Conservation (phyloP, 2,797 vertebrate genomes). For the Bryconaethiops microstoma region DNA sequence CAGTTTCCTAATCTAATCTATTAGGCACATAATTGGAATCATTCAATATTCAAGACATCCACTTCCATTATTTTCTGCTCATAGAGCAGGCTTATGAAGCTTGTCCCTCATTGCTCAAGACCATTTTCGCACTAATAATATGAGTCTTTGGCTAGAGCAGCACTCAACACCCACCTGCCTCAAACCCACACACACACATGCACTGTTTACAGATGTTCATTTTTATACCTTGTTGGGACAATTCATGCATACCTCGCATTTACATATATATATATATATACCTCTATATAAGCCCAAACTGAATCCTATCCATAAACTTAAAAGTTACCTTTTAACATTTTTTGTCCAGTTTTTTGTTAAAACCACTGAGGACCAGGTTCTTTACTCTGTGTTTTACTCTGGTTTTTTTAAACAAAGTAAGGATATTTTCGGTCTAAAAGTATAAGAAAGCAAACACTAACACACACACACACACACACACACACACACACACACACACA, state of each 20-base stretch:
- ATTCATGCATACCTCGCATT: not conserved
- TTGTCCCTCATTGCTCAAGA: conserved; percentile 40
- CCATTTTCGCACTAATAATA: conserved; percentile 35
- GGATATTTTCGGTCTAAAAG: no score
- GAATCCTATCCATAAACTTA: no score
- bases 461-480: no score
- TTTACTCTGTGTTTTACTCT: no score
- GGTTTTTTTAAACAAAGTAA: no score
- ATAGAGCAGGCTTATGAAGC: conserved; percentile 56
- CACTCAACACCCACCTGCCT: conserved; percentile 23
- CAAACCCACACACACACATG: not conserved
- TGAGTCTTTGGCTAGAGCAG: conserved; percentile 20
- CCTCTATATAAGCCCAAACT: no score
- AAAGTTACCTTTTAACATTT: no score
- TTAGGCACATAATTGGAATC: conserved; percentile 56
- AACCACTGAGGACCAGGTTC: no score
- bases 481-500: no score
- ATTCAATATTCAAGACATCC: conserved; percentile 48
- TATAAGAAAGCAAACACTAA: no score
- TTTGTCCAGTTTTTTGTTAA: no score
- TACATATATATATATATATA: not conserved
- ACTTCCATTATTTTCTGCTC: conserved; percentile 57
- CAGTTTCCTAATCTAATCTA: conserved; percentile 47
- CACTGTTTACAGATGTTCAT: conserved; percentile 7
- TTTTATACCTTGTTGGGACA: not conserved